Conservation (phyloP, 2,888 invertebrate species). For the Cerceris ruficornis region DNA sequence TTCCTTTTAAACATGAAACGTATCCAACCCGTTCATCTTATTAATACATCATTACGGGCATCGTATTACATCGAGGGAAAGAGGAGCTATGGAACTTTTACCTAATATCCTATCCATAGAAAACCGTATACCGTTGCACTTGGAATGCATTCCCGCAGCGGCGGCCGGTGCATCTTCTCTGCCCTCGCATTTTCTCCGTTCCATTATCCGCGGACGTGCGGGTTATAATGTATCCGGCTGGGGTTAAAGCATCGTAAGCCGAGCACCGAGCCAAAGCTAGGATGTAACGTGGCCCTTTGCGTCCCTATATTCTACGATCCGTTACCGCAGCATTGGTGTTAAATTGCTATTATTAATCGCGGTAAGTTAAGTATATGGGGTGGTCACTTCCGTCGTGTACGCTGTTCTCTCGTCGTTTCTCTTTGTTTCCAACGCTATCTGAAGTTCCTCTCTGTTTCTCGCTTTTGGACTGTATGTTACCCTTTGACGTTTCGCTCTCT, state of each 20-base stretch:
- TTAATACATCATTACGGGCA: not conserved
- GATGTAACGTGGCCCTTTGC: constrained; percentile 24
- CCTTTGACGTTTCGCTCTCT: too few species aligned
- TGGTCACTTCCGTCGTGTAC: constrained; percentile 28
- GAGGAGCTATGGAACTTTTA: not conserved
- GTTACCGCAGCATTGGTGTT: constrained; percentile 60
- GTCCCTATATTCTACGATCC: constrained; percentile 30
- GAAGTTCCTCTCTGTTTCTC: constrained; percentile 3
- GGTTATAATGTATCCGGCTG: constrained; percentile 58
- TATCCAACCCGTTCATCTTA: too few species aligned
- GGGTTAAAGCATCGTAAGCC: constrained; percentile 44
- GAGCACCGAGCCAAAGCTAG: constrained; percentile 22
- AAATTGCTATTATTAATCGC: constrained; percentile 67
- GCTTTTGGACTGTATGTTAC: not conserved
- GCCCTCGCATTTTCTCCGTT: constrained; percentile 49
- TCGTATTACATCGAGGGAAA: not conserved
- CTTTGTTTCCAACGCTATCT: constrained; percentile 30
- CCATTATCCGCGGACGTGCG: constrained; percentile 54
- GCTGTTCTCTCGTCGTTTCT: not conserved
- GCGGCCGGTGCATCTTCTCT: constrained; percentile 26
- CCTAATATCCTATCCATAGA: not conserved
- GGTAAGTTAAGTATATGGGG: constrained; percentile 53
- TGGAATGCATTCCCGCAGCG: constrained; percentile 2
- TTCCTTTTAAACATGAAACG: too few species aligned
- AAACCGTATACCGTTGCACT: constrained; percentile 1